Evolutionary conservation across 2,113 vertebrate species (phyloP).

Genomic region (Balaenoptera acutorostrata): DNA sequence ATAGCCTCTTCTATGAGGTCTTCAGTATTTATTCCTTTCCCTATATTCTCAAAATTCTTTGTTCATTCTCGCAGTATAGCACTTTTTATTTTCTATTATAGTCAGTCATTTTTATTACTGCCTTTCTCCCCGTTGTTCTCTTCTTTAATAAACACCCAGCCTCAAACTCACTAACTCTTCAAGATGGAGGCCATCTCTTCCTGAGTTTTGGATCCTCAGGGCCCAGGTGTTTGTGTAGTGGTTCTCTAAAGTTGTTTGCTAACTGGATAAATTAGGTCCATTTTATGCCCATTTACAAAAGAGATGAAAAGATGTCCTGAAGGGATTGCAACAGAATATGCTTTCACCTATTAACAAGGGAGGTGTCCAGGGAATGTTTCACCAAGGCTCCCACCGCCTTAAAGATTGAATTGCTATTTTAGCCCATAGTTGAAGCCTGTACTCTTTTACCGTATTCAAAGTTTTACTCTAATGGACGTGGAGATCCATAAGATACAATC

Average conservation of each 20-base stretch:
- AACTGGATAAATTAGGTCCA: no score
- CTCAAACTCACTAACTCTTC: background rate
- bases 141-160: background rate
- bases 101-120: background rate
- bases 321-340: no score
- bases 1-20: background rate
- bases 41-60: background rate
- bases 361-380: background rate
- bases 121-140: background rate
- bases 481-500: background rate
- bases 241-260: background rate
- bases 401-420: background rate
- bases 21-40: background rate
- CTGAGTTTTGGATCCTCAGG: no score
- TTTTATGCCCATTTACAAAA: background rate
- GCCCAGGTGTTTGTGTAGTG: background rate
- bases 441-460: background rate
- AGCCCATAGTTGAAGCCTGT: background rate
- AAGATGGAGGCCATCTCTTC: background rate
- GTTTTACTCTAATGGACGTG: background rate
- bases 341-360: background rate
- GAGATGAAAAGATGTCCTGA: background rate
- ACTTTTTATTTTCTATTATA: background rate
- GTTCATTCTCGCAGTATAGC: background rate
- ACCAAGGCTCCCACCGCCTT: background rate